Base-by-base conservation (phyloP, 2,888 invertebrate species). In the Penaeus monodon region DNA sequence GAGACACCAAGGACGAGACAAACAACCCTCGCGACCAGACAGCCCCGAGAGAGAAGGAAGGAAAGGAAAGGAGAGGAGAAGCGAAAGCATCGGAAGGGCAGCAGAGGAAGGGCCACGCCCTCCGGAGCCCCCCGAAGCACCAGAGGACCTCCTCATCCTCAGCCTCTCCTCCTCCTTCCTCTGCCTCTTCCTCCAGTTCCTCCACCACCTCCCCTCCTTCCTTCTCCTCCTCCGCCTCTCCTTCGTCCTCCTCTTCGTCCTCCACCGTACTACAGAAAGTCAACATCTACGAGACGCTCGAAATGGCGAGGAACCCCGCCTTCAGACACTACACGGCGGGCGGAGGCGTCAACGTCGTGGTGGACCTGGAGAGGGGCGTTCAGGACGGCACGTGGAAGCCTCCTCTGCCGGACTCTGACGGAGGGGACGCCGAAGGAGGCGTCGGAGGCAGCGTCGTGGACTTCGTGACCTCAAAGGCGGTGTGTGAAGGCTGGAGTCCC, bases 351-450 rank as follows among this genome's bases (percentile, higher is more conserved):
- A 85, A 81, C 33, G 64, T 88, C 27, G 85, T 85, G 49, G 88
- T 88, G 74, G 82, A 88, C 70, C 85, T 83, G 10, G 88, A 88
- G 68, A 85, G 85, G 8, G 88, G 88, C 10, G 88, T 88, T 1
- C 88, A 88, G 33, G 88, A 88, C 79, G 88, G 88, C 44, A 88
- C 85, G 57, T 88, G 88, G 88, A 83, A 85, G 63, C 82, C 84
- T 24, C 14, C 81, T 4, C 73, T 65, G 7, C 63, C 70, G 29
- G 84, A 88, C 29, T 77, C 81, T n/a, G 73, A n/a, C 44, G 78
- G 85, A 57, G 57, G 57, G 17, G 57, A 57, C 57, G 57, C 57
- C 3, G 57, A 57, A 57, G 57, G 57, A 17, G 57, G 57, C 57
- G 57, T 57, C 57, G 57, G 57, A 4, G 57, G 57, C 57, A 57